These are phyloP conservation scores for Eledona agricola DNA, from an alignment of 2,888 invertebrate genomes.

Conservation along the genomic window DNA sequence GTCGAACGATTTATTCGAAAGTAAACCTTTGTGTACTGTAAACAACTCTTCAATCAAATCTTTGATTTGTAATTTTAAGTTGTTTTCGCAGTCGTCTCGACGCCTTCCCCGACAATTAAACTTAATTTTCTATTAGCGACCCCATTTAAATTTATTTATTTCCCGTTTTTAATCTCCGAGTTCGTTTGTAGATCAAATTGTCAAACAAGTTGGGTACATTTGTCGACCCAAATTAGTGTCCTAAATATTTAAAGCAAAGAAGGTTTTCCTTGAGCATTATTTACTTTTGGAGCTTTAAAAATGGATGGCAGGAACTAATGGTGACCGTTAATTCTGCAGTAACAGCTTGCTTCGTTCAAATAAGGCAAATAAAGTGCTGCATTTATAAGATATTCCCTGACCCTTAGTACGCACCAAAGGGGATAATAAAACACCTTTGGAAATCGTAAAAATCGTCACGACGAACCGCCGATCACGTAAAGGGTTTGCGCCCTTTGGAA, in stretches of 20 bases:
- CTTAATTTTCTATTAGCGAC: constrained; percentile 38
- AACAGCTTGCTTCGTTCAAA: constrained; percentile 27
- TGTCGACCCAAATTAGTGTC: constrained; percentile 25
- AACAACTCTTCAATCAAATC: constrained; percentile 44
- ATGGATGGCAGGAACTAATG: constrained; percentile 31
- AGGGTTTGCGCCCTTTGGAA: constrained; percentile 8
- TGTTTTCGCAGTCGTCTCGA: constrained; percentile 42
- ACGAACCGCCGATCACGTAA: constrained; percentile 24
- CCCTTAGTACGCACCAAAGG: constrained; percentile 22
- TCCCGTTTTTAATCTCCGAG: constrained; percentile 8
- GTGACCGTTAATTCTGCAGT: constrained; percentile 31
- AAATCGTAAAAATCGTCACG: constrained; percentile 35
- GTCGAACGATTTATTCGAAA: constrained; percentile 40
- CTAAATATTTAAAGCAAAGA: constrained; percentile 31
- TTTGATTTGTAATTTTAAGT: constrained; percentile 44
- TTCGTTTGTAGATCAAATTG: constrained; percentile 18
- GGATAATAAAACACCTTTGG: constrained; percentile 33
- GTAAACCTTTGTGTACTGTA: constrained; percentile 42
- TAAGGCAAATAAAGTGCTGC: constrained; percentile 33
- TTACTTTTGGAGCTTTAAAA: constrained; percentile 26
- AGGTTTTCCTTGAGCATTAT: constrained; percentile 17
- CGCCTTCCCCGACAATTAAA: constrained; percentile 39
- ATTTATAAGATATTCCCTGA: constrained; percentile 28
- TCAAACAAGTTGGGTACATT: constrained; percentile 25
- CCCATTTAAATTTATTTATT: constrained; percentile 30